Conservation (phyloP, 2,888 invertebrate species). For the Xylocampa areola region DNA sequence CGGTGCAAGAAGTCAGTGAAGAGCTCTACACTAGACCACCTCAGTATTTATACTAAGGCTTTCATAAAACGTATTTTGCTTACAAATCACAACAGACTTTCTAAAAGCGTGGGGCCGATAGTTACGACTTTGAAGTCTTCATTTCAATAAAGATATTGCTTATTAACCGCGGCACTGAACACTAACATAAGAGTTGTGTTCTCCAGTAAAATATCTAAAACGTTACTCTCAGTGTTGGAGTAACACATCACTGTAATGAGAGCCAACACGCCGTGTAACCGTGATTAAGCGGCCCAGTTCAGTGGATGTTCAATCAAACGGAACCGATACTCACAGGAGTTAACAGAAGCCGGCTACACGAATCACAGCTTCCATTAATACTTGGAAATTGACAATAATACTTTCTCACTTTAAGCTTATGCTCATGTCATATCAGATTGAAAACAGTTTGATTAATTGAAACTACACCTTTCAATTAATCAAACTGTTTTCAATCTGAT, state of each 20-base stretch:
- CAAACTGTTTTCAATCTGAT: slow-evolving; percentile 26
- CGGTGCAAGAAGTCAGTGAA: too few species aligned
- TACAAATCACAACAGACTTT: background rate
- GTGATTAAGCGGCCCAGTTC: slow-evolving; percentile 77
- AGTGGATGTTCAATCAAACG: slow-evolving; percentile 76
- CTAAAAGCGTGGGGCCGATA: background rate
- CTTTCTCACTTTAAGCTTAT: slow-evolving; percentile 59
- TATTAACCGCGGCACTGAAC: slow-evolving; percentile 13
- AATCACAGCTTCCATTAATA: slow-evolving; percentile 71
- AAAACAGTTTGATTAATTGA: slow-evolving; percentile 42
- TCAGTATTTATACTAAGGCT: too few species aligned
- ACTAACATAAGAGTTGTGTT: slow-evolving; percentile 21
- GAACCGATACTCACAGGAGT: slow-evolving; percentile 71
- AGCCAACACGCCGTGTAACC: slow-evolving; percentile 70
- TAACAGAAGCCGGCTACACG: slow-evolving; percentile 65
- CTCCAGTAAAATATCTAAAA: slow-evolving; percentile 33
- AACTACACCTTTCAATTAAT: slow-evolving; percentile 54
- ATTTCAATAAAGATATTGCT: slow-evolving; percentile 1
- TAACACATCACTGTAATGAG: slow-evolving; percentile 67
- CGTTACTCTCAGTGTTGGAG: slow-evolving; percentile 37
- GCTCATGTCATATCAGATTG: slow-evolving; percentile 27
- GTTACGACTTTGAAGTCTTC: background rate
- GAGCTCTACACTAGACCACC: too few species aligned
- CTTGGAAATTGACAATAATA: slow-evolving; percentile 70
- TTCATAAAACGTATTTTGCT: too few species aligned